phyloP scores from a whole-genome alignment of 2,113 vertebrate species.

The Ivindomyrus marchei region DNA sequence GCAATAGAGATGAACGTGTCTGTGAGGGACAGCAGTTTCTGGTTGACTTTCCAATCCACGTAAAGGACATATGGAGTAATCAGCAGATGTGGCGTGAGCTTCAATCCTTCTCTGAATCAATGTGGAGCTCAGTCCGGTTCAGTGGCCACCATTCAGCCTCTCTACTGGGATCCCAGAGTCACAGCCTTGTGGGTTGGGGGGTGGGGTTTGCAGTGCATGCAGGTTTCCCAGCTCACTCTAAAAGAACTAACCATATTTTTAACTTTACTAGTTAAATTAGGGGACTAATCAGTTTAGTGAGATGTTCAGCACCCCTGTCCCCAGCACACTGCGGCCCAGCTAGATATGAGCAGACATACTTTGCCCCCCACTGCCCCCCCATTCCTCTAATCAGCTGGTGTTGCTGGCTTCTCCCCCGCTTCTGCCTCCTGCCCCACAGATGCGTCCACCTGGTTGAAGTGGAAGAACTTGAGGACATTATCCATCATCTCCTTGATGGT shows the following conservation, averaged over 20 bases:
- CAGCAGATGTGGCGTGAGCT: background rate
- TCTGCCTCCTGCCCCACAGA: background rate
- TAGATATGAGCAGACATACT: background rate
- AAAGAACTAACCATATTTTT: background rate
- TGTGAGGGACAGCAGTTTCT: background rate
- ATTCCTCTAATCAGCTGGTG: conserved; percentile 46
- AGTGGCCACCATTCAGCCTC: background rate
- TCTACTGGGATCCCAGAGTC: background rate
- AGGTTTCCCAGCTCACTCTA: background rate
- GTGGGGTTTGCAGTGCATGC: background rate
- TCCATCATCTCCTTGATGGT: conserved; percentile 52
- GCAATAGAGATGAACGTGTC: background rate
- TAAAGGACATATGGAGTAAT: background rate
- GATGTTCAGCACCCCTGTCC: background rate
- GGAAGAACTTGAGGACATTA: conserved; percentile 38
- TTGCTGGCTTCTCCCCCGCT: conserved; percentile 40
- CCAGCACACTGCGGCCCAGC: background rate
- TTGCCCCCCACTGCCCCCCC: background rate
- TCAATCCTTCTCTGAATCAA: background rate
- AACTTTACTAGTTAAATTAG: background rate
- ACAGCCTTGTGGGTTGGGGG: background rate
- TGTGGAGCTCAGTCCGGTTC: background rate
- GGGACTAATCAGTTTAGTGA: background rate
- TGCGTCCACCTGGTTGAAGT: conserved; percentile 47
- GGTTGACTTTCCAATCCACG: background rate